These are phyloP conservation scores for Cheilinus undulatus DNA, from an alignment of 2,113 vertebrate species.

Conservation along the genomic window DNA sequence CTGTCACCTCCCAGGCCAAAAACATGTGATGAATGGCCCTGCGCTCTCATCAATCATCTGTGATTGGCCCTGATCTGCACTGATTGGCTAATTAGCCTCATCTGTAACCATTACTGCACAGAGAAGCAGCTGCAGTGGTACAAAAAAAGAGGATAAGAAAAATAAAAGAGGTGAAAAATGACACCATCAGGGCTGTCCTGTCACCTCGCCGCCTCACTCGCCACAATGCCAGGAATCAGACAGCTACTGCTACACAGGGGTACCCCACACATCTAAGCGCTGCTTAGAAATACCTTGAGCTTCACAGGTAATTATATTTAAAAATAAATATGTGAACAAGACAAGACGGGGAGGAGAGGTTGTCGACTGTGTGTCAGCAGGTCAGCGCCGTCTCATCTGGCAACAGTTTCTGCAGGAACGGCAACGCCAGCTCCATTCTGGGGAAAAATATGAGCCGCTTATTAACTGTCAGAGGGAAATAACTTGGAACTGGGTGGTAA, in stretches of 20 bases:
- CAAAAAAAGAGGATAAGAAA: slow-evolving; percentile 53
- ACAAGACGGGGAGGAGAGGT: slow-evolving; percentile 41
- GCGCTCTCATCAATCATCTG: slow-evolving; percentile 54
- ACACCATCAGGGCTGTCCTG: slow-evolving; percentile 59
- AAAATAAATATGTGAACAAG: slow-evolving; percentile 64
- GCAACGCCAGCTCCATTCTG: slow-evolving; percentile 18
- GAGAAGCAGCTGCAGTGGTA: slow-evolving; percentile 53
- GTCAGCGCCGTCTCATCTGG: slow-evolving; percentile 74
- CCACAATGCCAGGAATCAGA: slow-evolving; percentile 63
- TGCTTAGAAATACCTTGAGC: slow-evolving; percentile 21
- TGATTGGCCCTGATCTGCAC: slow-evolving; percentile 71
- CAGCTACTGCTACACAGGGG: slow-evolving; percentile 34
- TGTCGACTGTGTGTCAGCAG: slow-evolving; percentile 41
- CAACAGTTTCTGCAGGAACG: slow-evolving; percentile 59
- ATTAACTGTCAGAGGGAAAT: slow-evolving; percentile 60
- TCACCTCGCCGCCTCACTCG: slow-evolving; percentile 55
- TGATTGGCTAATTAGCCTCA: slow-evolving; percentile 72
- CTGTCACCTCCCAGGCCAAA: slow-evolving; percentile 56
- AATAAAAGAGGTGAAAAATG: slow-evolving; percentile 72
- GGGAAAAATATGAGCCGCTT: slow-evolving; percentile 43
- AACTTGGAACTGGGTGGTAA: slow-evolving; percentile 60
- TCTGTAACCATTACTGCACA: slow-evolving; percentile 70
- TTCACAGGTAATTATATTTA: slow-evolving; percentile 69
- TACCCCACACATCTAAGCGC: slow-evolving; percentile 28
- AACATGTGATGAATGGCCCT: slow-evolving; percentile 63